These are phyloP conservation scores for Tetrao urogallus DNA, from an alignment of 2,113 vertebrate species.

Conservation along the genomic window DNA sequence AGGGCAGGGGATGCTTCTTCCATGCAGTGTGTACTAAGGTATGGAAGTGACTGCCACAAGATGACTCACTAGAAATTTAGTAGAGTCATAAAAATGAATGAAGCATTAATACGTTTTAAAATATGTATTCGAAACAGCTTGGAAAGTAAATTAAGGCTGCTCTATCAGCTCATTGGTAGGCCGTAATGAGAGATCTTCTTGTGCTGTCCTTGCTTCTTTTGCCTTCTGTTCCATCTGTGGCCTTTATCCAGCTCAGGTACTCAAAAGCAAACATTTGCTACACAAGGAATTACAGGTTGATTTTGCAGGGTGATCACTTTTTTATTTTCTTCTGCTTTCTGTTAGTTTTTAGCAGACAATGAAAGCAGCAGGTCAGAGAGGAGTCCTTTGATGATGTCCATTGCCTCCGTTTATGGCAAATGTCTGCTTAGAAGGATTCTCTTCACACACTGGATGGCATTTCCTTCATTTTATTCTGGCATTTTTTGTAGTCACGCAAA, in stretches of 20 bases:
- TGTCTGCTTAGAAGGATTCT: background rate
- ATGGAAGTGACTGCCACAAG: background rate
- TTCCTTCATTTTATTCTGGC: background rate
- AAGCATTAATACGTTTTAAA: background rate
- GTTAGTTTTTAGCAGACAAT: background rate
- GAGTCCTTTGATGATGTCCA: background rate
- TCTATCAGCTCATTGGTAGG: background rate
- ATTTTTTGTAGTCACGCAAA: background rate
- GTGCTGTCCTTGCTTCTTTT: background rate
- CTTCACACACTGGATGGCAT: fast-evolving
- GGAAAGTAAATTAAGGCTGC: background rate
- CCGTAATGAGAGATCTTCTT: background rate
- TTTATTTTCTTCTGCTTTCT: background rate
- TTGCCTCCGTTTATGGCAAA: background rate
- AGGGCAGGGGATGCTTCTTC: background rate
- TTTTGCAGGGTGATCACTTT: background rate
- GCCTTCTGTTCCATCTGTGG: background rate
- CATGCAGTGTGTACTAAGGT: background rate
- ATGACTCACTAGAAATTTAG: background rate
- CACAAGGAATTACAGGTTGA: background rate
- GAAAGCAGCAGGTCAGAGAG: background rate
- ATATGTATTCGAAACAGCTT: background rate
- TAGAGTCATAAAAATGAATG: background rate
- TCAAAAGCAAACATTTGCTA: background rate
- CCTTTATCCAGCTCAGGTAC: background rate